Evolutionary conservation across 2,797 vertebrate genomes (phyloP), one percentile per base, ranked within the genome.

Genomic region (Dicrostonyx torquatus): DNA sequence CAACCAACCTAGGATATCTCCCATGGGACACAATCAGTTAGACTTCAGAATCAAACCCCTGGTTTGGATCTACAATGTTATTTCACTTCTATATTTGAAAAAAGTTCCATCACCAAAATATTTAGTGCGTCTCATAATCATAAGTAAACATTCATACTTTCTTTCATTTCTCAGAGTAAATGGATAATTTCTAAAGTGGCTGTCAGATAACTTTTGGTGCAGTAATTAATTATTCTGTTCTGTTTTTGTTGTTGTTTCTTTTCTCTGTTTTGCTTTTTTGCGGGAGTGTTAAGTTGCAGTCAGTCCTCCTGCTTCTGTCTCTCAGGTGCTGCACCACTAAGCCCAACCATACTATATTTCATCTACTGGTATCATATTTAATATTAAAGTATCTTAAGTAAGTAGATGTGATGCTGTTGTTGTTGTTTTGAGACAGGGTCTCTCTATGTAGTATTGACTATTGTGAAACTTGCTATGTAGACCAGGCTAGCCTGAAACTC

Each of bases 121-220:
- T 29, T 92, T 78, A 86, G 64, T 83, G 82, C 40, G 93, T 89
- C 75, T 83, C 40, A 3, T 68, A 8, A 24, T 22, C 34, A 4
- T 68, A 93, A 73, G 6, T 82, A 94, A 76, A 84, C 75, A 62
- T 26, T 55, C 83, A 95, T 34, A 64, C 6, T 18, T 82, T 58
- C 66, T 76, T 91, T 72, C 43, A 48, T 34, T 90, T 96, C 37
- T 89, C 31, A 43, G 66, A 82, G 80, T n/a, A 85, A 72, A 55
- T 29, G 34, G 55, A 40, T 60, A 68, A 45, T 73, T 91, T 55
- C 31, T 34, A 80, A 26, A 66, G 34, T 66, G 84, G 29, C 40
- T 83, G 11, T 73, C 60, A 75, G 34, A 55, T 90, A 87, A 53
- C 17, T 87, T 91, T 95, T 53, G 68, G 3, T 73, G 68, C 4